Conservation (phyloP, 2,113 vertebrate genomes). For the Podarcis cretensis region DNA sequence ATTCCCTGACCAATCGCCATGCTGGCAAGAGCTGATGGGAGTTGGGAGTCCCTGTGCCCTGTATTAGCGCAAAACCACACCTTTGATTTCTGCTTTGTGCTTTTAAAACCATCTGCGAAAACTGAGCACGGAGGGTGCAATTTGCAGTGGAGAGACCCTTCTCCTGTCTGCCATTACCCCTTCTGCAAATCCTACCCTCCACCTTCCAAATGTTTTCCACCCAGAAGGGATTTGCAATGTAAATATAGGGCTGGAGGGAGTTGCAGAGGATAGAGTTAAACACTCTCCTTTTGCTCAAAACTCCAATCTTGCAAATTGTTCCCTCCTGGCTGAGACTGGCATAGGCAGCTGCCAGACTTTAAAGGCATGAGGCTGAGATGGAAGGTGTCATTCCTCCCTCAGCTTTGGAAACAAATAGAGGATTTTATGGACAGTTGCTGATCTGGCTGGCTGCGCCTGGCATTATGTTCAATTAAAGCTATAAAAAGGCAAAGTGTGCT, state of each 20-base stretch:
- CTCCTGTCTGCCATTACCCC: background rate
- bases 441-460: background rate
- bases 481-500: background rate
- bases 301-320: too few relatives aligned
- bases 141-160: background rate
- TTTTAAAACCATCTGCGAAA: background rate
- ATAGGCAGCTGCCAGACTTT: too few relatives aligned
- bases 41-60: too few relatives aligned
- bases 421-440: background rate
- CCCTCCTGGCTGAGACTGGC: background rate
- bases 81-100: background rate
- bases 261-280: too few relatives aligned
- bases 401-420: background rate
- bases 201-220: background rate
- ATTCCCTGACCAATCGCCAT: too few relatives aligned
- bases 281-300: background rate
- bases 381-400: background rate
- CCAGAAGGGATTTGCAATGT: background rate
- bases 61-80: background rate
- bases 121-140: background rate
- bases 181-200: too few relatives aligned
- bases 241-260: too few relatives aligned
- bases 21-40: too few relatives aligned
- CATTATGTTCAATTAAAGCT: background rate
- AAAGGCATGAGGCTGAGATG: background rate